These are phyloP conservation scores for Sus scrofa DNA, from an alignment of 2,113 vertebrate species.

Conservation along the genomic window T2T-Sscrofa CM000828.6:57916501-57917000, in stretches of 20 bases:
- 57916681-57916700: not conserved
- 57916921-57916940: not conserved
- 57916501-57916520: not conserved
- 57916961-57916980: not conserved
- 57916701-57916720: not conserved
- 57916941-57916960: not conserved
- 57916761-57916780: not conserved
- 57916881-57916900: slow-evolving; percentile 27
- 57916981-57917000: not conserved
- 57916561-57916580: not conserved
- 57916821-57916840: not conserved
- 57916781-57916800: not conserved
- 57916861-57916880: slow-evolving; percentile 19
- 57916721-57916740: not conserved
- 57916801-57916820: not conserved
- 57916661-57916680: not conserved
- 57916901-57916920: slow-evolving; percentile 11
- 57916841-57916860: not conserved
- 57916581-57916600: not conserved
- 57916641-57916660: not conserved
- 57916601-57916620: not conserved
- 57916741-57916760: not conserved
- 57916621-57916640: not conserved
- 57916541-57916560: rapidly evolving
- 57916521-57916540: not conserved